Evolutionary conservation across 2,797 vertebrate species (phyloP), one percentile per base, ranked within the genome.

Genomic region (Aeoliscus strigatus): DNA sequence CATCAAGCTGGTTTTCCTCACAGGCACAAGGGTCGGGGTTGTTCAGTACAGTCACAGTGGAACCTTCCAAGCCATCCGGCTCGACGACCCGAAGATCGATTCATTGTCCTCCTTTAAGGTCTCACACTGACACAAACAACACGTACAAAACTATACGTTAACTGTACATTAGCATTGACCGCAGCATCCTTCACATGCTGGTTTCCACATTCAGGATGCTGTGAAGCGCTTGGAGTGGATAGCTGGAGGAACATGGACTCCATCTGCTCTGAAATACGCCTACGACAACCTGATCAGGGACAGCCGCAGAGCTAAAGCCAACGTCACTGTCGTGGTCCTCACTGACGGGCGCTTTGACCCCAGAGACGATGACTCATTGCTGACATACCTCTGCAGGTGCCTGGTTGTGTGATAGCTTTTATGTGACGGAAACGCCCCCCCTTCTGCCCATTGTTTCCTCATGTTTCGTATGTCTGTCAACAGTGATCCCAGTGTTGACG

Each of bases 41-140:
- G 96, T 99, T 24, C 96, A 99, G 78, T 99, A 97, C 90, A 99
- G 96, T 72, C 96, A 99, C 0, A 89, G 76, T 3, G 95, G 93
- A 37, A 99, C 96, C 2, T 99, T 99, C 14, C 92, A 99, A 81
- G 91, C 94, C 69, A 95, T 99, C 77, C 83, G 71, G 5, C 89
- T 96, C 25, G 83, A 97, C 0, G 96, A 99, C 2, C 84, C 92
- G 39, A 91, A 87, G 67, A 94, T 99, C 1, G 39, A 95, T 84
- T 95, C 94, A 1, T 71, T 98, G 53, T 75, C 94, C 0, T 88
- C 92, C 51, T 98, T 99, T 77, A 99, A 98, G 85, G 85, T 87
- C 38, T 70, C 14, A n/a, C 15, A 17, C 45, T 12, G 2, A 39
- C 11, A 9, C 8, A 15, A 5, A 6, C 9, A 10, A n/a, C 11